These are phyloP conservation scores for Drosophila bunnanda DNA, from an alignment of 2,888 invertebrate species.

Conservation along the genomic window DNA sequence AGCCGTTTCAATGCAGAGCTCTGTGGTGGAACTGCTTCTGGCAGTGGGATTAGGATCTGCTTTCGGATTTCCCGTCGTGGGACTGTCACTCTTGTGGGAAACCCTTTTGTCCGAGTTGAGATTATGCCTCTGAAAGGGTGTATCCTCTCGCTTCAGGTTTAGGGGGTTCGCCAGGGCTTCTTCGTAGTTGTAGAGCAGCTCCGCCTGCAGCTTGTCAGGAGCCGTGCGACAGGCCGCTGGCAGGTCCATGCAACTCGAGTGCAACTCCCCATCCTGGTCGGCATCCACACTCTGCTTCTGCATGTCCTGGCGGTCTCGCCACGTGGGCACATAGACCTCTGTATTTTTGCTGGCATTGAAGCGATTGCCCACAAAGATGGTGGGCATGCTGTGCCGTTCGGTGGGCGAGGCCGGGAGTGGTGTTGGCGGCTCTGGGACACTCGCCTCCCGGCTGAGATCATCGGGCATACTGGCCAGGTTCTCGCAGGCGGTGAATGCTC, in stretches of 20 bases:
- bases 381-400: conserved; percentile 88
- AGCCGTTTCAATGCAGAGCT: conserved; percentile 71
- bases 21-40: conserved; percentile 62
- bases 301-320: conserved; percentile 82
- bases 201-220: conserved; percentile 86
- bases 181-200: conserved; percentile 86
- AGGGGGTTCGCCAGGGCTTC: conserved; percentile 51
- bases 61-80: conserved; percentile 45
- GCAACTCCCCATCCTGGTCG: conserved; percentile 80
- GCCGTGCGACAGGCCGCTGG: conserved; percentile 85
- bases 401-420: conserved; percentile 55
- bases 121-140: conserved; percentile 82
- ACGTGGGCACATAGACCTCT: conserved; percentile 86
- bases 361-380: conserved; percentile 87
- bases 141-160: conserved; percentile 73
- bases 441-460: conserved; percentile 87
- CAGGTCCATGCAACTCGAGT: conserved; percentile 87
- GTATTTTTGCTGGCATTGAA: conserved; percentile 86
- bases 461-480: conserved; percentile 85
- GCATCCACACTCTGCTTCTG: conserved; percentile 79
- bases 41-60: conserved; percentile 24
- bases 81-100: conserved; percentile 54
- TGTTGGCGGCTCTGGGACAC: conserved; percentile 76
- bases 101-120: conserved; percentile 86
- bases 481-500: conserved; percentile 88